Base-by-base conservation (phyloP, 1,140 invertebrate genomes). In the Musca vetustissima region DNA sequence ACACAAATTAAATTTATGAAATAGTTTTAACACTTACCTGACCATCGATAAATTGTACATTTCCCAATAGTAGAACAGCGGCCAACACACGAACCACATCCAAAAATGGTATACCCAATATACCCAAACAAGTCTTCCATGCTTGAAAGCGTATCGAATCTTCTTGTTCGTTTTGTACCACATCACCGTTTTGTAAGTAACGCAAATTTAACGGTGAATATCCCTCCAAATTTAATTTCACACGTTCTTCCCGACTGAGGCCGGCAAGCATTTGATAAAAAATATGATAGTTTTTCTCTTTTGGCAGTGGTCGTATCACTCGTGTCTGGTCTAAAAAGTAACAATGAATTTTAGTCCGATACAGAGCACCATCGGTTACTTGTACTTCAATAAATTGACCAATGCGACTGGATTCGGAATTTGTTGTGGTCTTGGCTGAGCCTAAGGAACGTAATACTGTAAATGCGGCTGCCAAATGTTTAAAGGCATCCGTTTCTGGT, bases 221-320 rank as follows among this genome's bases (percentile, higher is more conserved):
- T 4, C 93, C 92, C 75, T 95, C 92, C 36, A 96, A 83, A 76
- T 94, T 92, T 1, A 97, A 85, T 83, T 92, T 93, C 0, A 88
- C 87, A 83, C 94, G 88, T 84, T 97, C 96, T 73, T 97, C 95
- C 55, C 89, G 83, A 14, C 90, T 90, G 1, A 98, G 86, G 4
- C 95, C 95, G 15, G 94, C 94, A 24, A 98, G 85, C 91, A 98
- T 92, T 85, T 98, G 95, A 85, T 98, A 98, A 85, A 98, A 98
- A 78, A 98, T 97, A 79, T 98, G 95, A 81, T 97, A 98, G 84
- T 97, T 98, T 76, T 96, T 95, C 84, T 97, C 95, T 76, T 92
- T 90, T 9, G 90, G 86, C 71, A 94, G 84, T 6, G 93, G 93
- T 28, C 89, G 86, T 68, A 96, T 95, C 15, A 97, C 94, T 65